These are phyloP conservation scores for Doryteuthis pealeii DNA, from an alignment of 1,140 invertebrate species.

Conservation along the genomic window DNA sequence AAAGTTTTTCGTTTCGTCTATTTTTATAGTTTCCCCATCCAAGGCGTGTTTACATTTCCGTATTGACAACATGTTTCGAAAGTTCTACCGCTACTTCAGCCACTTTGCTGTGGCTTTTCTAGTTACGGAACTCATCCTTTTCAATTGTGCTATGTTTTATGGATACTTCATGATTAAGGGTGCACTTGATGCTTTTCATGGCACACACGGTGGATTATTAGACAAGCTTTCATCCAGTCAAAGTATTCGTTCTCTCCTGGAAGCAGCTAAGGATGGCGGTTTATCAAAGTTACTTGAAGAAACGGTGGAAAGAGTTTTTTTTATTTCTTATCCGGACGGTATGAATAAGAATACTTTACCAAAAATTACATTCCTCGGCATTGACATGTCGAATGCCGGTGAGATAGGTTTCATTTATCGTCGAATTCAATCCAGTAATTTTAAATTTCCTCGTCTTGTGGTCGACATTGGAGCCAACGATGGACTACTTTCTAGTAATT, in stretches of 20 bases:
- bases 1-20: no score
- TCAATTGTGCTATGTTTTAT: slow-evolving; percentile 32
- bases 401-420: slow-evolving; percentile 39
- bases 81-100: background rate
- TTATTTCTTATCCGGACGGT: slow-evolving; percentile 15
- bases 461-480: slow-evolving; percentile 54
- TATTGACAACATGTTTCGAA: no score
- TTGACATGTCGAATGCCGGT: slow-evolving; percentile 44
- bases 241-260: slow-evolving; percentile 17
- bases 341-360: no score
- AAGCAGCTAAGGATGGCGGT: slow-evolving; percentile 33
- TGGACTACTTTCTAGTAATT: slow-evolving; percentile 50
- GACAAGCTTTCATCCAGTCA: slow-evolving; percentile 15
- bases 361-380: slow-evolving; percentile 31
- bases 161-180: slow-evolving; percentile 21
- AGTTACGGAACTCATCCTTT: slow-evolving; percentile 29
- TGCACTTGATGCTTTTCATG: slow-evolving; percentile 15
- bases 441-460: slow-evolving; percentile 31
- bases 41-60: no score
- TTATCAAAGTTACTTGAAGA: slow-evolving; percentile 32
- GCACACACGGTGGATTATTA: slow-evolving; percentile 15
- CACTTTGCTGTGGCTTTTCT: slow-evolving; percentile 19
- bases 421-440: slow-evolving; percentile 30
- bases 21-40: no score
- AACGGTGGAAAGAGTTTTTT: slow-evolving; percentile 33